Conservation (phyloP, 2,888 invertebrate species). For the Pinctada fucata region DNA sequence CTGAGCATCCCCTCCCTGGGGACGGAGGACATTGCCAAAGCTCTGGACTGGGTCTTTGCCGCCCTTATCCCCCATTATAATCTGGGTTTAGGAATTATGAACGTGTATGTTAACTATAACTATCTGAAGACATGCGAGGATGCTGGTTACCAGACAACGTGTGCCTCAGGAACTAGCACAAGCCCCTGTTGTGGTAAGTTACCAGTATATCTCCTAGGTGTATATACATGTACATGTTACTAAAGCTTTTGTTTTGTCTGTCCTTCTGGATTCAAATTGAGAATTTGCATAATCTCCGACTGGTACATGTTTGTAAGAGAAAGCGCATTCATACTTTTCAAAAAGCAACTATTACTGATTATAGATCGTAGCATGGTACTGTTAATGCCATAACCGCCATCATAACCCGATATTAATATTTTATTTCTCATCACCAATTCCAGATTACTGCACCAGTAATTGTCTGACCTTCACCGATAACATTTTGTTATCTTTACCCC, state of each 20-base stretch:
- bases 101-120: conserved; percentile 75
- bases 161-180: background rate
- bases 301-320: too few species aligned
- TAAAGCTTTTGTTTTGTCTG: too few species aligned
- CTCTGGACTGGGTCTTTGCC: conserved; percentile 83
- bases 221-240: too few species aligned
- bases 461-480: conserved; percentile 76
- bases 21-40: conserved; percentile 80
- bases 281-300: background rate
- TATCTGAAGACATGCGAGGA: conserved; percentile 24
- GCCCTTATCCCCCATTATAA: conserved; percentile 84
- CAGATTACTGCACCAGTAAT: conserved; percentile 47
- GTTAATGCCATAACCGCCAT: too few species aligned
- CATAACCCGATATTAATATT: too few species aligned
- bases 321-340: too few species aligned
- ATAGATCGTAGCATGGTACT: too few species aligned
- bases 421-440: conserved; percentile 3
- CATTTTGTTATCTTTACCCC: conserved; percentile 77
- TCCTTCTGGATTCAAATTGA: background rate
- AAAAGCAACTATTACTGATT: too few species aligned
- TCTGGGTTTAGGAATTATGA: conserved; percentile 78
- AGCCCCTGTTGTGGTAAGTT: conserved; percentile 34
- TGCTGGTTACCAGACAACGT: conserved; percentile 19
- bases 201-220: too few species aligned
- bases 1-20: conserved; percentile 81